Conservation (phyloP, 1,140 invertebrate genomes). For the Leptopilina clavipes region DNA sequence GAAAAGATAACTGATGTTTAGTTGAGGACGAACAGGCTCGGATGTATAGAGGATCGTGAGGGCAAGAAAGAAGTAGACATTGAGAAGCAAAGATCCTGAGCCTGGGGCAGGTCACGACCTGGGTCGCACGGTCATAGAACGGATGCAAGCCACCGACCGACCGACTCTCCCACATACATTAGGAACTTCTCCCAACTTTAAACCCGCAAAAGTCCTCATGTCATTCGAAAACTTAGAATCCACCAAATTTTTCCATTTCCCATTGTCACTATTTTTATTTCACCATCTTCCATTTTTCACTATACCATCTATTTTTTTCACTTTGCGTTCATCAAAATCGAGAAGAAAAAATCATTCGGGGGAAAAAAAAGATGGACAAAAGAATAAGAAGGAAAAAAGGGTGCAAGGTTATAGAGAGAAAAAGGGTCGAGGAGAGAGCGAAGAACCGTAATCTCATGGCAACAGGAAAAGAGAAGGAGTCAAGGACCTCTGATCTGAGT, state of each 20-base stretch:
- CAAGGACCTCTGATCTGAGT: constrained; percentile 62
- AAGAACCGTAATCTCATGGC: constrained; percentile 55
- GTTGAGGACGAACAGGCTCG: constrained; percentile 38
- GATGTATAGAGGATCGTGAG: constrained; percentile 41
- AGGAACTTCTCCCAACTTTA: constrained; percentile 67
- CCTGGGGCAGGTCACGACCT: constrained; percentile 63
- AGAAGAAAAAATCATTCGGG: background rate
- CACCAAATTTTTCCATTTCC: constrained; percentile 38
- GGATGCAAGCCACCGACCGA: constrained; percentile 62
- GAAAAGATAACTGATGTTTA: constrained; percentile 10
- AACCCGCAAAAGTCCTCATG: constrained; percentile 48
- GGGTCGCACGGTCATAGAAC: constrained; percentile 60
- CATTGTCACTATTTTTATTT: background rate
- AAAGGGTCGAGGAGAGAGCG: constrained; percentile 42
- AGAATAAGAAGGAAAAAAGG: constrained; percentile 44
- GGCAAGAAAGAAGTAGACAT: constrained; percentile 39
- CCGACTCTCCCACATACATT: constrained; percentile 68
- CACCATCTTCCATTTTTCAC: too few relatives aligned
- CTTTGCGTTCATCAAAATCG: too few relatives aligned
- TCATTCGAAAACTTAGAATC: constrained; percentile 53
- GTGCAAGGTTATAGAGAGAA: constrained; percentile 42
- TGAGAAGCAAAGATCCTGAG: constrained; percentile 46
- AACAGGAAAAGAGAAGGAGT: constrained; percentile 54
- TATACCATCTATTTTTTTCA: too few relatives aligned
- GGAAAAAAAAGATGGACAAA: too few relatives aligned